These are phyloP conservation scores for Climacteris rufus DNA, from an alignment of 2,113 vertebrate genomes.

Conservation along the genomic window DNA sequence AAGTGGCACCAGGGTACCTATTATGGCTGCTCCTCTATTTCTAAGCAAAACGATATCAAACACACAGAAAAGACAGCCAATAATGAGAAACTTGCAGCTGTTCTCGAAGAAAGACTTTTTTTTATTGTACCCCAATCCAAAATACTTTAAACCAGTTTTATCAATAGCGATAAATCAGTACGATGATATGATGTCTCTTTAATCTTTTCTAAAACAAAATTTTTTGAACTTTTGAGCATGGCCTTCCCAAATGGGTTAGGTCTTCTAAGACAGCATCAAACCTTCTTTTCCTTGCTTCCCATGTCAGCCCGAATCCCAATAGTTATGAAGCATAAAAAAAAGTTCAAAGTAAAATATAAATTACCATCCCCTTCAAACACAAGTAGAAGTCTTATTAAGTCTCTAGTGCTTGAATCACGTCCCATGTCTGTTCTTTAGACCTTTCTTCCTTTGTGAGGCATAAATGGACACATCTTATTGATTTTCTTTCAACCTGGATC, in stretches of 20 bases:
- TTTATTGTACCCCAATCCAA: slow-evolving; percentile 70
- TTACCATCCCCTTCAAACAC: slow-evolving; percentile 77
- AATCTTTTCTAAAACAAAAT: slow-evolving; percentile 79
- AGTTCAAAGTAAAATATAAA: slow-evolving; percentile 80
- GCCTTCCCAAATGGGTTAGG: slow-evolving; percentile 78
- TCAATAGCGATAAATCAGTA: slow-evolving; percentile 75
- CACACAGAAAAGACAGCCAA: slow-evolving; percentile 48
- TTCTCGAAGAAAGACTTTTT: slow-evolving; percentile 64
- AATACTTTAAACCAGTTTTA: slow-evolving; percentile 73
- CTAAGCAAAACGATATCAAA: slow-evolving; percentile 63
- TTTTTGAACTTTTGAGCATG: slow-evolving; percentile 76
- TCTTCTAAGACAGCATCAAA: slow-evolving; percentile 81
- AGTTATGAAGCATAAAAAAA: slow-evolving; percentile 80
- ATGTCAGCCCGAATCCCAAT: slow-evolving; percentile 78
- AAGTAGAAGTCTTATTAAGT: slow-evolving; percentile 83
- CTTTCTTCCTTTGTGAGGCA: slow-evolving; percentile 86
- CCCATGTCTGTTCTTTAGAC: slow-evolving; percentile 81
- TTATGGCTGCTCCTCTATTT: slow-evolving; percentile 54
- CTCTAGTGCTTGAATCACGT: slow-evolving; percentile 80
- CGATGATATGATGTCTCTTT: slow-evolving; percentile 71
- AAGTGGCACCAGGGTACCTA: slow-evolving; percentile 48
- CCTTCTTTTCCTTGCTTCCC: slow-evolving; percentile 79
- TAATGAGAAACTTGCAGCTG: slow-evolving; percentile 69
- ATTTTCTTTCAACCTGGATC: slow-evolving; percentile 96
- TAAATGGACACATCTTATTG: slow-evolving; percentile 96